Evolutionary conservation across 92 coral and sea anemone species (phyloP).

Genomic region (Porites cylindrica): DNA sequence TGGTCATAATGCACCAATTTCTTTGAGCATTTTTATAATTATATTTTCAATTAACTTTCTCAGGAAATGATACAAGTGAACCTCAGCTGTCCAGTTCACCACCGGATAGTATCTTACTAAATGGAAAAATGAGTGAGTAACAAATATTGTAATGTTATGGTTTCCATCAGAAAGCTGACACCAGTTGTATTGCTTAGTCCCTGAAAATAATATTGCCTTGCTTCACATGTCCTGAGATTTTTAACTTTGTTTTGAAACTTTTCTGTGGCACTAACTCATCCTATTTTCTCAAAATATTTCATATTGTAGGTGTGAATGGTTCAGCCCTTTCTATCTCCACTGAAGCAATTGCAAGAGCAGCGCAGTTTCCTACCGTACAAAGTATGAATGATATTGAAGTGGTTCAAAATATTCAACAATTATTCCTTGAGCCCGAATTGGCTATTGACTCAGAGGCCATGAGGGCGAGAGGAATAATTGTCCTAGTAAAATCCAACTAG

Average conservation of each 20-base stretch:
- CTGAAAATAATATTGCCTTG: too few relatives aligned
- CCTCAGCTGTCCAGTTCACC: constrained; percentile 72
- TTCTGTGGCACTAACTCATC: not conserved
- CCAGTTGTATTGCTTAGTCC: too few relatives aligned
- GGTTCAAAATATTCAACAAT: not conserved
- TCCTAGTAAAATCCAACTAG: too few relatives aligned
- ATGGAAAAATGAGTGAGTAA: constrained; percentile 65
- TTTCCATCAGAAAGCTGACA: too few relatives aligned
- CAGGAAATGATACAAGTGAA: constrained; percentile 75
- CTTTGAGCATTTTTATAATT: too few relatives aligned
- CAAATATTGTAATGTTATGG: not conserved
- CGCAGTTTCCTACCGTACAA: constrained; percentile 98
- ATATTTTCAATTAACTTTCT: not conserved
- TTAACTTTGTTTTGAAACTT: not conserved
- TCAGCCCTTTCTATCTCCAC: constrained; percentile 82
- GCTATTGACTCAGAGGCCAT: too few relatives aligned
- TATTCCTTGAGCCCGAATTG: too few relatives aligned
- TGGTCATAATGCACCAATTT: too few relatives aligned
- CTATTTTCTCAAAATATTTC: not conserved
- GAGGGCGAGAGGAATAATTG: too few relatives aligned
- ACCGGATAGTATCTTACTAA: constrained; percentile 57
- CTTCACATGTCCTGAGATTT: not conserved
- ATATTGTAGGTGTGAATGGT: constrained; percentile 34
- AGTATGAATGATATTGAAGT: constrained; percentile 65
- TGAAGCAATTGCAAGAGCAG: constrained; percentile 95